Base-by-base conservation (phyloP, 37 sponge, comb jelly and placozoan genomes). In the Beroe ovata region DNA sequence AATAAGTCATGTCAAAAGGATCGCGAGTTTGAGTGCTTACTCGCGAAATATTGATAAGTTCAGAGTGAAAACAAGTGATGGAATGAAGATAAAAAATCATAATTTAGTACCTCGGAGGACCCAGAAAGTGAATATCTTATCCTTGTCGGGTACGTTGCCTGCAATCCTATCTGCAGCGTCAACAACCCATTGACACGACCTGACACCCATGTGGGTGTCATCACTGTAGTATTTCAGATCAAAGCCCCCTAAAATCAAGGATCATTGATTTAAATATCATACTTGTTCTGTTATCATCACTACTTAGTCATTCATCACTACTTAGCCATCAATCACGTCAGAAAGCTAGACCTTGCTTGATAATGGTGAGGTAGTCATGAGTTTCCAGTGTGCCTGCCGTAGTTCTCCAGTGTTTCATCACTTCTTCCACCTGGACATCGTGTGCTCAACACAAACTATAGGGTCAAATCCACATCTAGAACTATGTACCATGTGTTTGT, bases 401-500 rank as follows among this genome's bases (percentile, higher is more conserved):
- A 4, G 71, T 69, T 8, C 71, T 8, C 71, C 71, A 69, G 20
- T 69, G 71, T 35, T 20, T 4, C 71, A 69, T 69, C 38, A 69
- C 71, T 6, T 16, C 38, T 69, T 35, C 4, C 4, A 69, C 38
- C 71, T 69, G 71, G 8, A 35, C 22, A 62, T n/a, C n/a, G n/a
- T n/a, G n/a, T n/a, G n/a, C n/a, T n/a, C n/a, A n/a, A n/a, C n/a
- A n/a, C n/a, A n/a, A n/a, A n/a, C n/a, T n/a, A n/a, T n/a, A n/a
- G n/a, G n/a, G n/a, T n/a, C n/a, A n/a, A n/a, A n/a, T n/a, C n/a
- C n/a, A n/a, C n/a, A n/a, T n/a, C n/a, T n/a, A n/a, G n/a, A n/a
- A n/a, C n/a, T n/a, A n/a, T n/a, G n/a, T n/a, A n/a, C n/a, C n/a
- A n/a, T n/a, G n/a, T n/a, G n/a, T n/a, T n/a, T n/a, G n/a, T n/a